Conservation (phyloP, 2,113 vertebrate genomes). For the Helogale parvula region DNA sequence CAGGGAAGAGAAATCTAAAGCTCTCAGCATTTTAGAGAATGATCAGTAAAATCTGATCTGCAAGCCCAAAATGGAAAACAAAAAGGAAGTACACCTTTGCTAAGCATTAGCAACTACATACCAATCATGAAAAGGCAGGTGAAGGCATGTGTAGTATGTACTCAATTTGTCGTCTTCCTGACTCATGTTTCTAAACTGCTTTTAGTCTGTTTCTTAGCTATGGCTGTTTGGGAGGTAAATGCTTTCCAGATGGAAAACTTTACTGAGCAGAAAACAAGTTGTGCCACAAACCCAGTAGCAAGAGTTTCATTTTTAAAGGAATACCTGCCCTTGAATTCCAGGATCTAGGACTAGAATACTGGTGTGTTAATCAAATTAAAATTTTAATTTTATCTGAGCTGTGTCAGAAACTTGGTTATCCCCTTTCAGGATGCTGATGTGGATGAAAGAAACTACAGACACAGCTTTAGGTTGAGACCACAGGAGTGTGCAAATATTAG, state of each 20-base stretch:
- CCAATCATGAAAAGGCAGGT: constrained; percentile 7
- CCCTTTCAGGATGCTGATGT: background rate
- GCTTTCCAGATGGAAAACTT: constrained; percentile 70
- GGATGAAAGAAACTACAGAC: background rate
- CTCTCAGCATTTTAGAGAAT: constrained; percentile 1
- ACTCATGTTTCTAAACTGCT: constrained; percentile 33
- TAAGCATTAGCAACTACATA: background rate
- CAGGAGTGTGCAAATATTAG: background rate
- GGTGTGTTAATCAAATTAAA: background rate
- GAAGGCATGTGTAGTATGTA: background rate
- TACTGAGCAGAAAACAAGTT: constrained; percentile 47
- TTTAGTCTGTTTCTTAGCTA: constrained; percentile 41
- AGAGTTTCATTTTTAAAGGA: constrained; percentile 29
- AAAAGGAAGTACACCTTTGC: background rate
- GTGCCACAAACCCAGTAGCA: background rate
- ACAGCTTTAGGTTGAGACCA: background rate
- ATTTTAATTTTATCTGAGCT: background rate
- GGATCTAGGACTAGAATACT: background rate
- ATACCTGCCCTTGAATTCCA: background rate
- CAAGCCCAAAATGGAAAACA: background rate
- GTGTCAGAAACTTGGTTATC: background rate
- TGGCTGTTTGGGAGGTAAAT: constrained; percentile 52
- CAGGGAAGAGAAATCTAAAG: constrained; percentile 24
- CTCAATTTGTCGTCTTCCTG: constrained; percentile 6
- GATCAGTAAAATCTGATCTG: background rate